A percentile compares a stretch with the other conserved stretches of the same genome.
phyloP scores from a whole-genome alignment of 2,797 vertebrate species.

The Crocidura indochinensis region DNA sequence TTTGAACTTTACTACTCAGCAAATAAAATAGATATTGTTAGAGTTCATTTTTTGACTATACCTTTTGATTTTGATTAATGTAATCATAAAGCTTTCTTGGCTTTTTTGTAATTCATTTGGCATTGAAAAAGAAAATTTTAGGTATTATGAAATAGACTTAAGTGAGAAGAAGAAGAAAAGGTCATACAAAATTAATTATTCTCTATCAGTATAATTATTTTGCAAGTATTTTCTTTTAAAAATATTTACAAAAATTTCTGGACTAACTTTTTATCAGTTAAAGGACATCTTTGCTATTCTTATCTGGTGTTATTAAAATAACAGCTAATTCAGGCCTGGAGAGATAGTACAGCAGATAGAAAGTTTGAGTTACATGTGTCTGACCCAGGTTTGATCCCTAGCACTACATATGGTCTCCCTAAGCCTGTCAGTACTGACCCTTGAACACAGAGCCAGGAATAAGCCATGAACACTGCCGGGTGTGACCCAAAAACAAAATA shows the following conservation, averaged over 20 bases:
- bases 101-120: constrained; percentile 40
- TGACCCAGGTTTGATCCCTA: too few relatives aligned
- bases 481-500: too few relatives aligned
- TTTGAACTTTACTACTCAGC: background rate
- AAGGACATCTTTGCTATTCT: constrained; percentile 89
- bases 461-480: too few relatives aligned
- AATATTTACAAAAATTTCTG: constrained; percentile 93
- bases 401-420: too few relatives aligned
- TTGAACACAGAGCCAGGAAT: too few relatives aligned
- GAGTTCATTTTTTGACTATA: background rate
- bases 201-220: constrained; percentile 92
- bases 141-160: background rate
- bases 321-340: too few relatives aligned
- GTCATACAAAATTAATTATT: constrained; percentile 91
- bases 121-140: constrained; percentile 39
- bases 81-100: constrained; percentile 17
- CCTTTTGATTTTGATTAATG: constrained; percentile 11
- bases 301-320: constrained; percentile 67
- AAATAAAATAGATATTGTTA: background rate
- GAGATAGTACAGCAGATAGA: too few relatives aligned
- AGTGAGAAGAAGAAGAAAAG: constrained; percentile 77
- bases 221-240: constrained; percentile 89
- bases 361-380: too few relatives aligned
- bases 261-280: constrained; percentile 91
- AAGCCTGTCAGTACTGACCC: too few relatives aligned